Evolutionary conservation across 2,888 invertebrate species (phyloP), one percentile per base, ranked within the genome.

Genomic region (Cephonodes hylas): DNA sequence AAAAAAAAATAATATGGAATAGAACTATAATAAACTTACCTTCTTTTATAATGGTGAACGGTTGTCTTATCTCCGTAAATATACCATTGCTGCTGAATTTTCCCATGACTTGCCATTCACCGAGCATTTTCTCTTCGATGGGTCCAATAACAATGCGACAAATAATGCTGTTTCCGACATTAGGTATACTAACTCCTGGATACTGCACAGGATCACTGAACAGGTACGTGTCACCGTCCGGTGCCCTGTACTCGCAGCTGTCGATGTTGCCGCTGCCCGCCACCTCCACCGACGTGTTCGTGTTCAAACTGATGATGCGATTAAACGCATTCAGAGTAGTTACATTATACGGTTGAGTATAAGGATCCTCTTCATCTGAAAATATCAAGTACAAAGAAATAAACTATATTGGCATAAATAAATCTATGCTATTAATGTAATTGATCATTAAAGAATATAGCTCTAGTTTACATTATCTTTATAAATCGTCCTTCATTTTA

Each of bases 271-370:
- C 78, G 4, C 63, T 63, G 10, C 64, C 64, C 7, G 46, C 60
- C 6, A 80, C 66, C 58, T 72, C 68, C 3, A 73, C 44, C 10
- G 66, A 64, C 15, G 75, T 60, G 6, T 59, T 65, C 2, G 61
- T 69, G 2, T 72, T 75, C 56, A 80, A 56, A 59, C 73, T 72
- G 10, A 83, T 70, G 0, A 71, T 58, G 34, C 71, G 62, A 18
- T 46, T 71, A 0, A 65, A 38, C 18, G 67, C 59, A 34, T 66
- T 63, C 23, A 71, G 59, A 22, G 48, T 57, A 7, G 80, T 80
- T 20, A 78, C 68, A 61, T 81, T 81, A 59, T 81, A 80, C 0
- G 81, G 75, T 63, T 82, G 81, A 34, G 72, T 67, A 59, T 70
- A 69, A 42, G 82, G 81, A 57, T 73, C 65, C 0, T 74, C 63